phyloP scores from a whole-genome alignment of 2,797 vertebrate species.

The Enteromius anoplus region DNA sequence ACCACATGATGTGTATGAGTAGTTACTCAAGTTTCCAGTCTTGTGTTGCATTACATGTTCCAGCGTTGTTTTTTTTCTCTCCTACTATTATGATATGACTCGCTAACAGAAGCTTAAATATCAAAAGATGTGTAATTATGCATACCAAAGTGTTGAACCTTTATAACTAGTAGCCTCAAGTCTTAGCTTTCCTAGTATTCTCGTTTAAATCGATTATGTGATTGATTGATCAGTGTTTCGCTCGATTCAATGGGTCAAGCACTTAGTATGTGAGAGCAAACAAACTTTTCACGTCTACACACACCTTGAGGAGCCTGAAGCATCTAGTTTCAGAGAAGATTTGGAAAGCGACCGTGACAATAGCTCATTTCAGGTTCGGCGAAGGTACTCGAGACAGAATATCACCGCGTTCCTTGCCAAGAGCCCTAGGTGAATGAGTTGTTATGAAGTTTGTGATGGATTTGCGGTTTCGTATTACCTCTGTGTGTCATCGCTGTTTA shows the following conservation, averaged over 20 bases:
- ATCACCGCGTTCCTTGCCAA: slow-evolving; percentile 37
- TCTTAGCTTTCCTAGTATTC: slow-evolving; percentile 8
- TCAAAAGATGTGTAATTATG: slow-evolving; percentile 2
- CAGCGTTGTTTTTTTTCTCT: background rate
- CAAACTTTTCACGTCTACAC: slow-evolving; percentile 32
- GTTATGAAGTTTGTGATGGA: slow-evolving; percentile 44
- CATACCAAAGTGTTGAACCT: background rate
- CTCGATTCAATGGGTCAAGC: background rate
- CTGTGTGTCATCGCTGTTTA: slow-evolving; percentile 46
- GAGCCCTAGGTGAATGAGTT: slow-evolving; percentile 42
- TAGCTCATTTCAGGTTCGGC: slow-evolving; percentile 23
- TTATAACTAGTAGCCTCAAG: slow-evolving; percentile 17
- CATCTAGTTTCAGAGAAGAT: slow-evolving; percentile 38
- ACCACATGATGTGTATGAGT: background rate
- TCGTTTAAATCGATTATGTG: background rate
- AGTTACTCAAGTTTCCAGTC: background rate
- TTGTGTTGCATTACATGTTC: too few relatives aligned
- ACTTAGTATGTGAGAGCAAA: background rate
- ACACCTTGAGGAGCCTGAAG: slow-evolving; percentile 14
- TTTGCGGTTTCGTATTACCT: slow-evolving; percentile 41
- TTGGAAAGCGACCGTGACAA: slow-evolving; percentile 18
- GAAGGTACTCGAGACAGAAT: slow-evolving; percentile 21
- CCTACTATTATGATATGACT: background rate
- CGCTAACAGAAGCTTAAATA: background rate
- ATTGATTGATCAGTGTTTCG: slow-evolving; percentile 4